Base-by-base conservation (phyloP, 2,113 vertebrate species). In the Pavo muticus region DNA sequence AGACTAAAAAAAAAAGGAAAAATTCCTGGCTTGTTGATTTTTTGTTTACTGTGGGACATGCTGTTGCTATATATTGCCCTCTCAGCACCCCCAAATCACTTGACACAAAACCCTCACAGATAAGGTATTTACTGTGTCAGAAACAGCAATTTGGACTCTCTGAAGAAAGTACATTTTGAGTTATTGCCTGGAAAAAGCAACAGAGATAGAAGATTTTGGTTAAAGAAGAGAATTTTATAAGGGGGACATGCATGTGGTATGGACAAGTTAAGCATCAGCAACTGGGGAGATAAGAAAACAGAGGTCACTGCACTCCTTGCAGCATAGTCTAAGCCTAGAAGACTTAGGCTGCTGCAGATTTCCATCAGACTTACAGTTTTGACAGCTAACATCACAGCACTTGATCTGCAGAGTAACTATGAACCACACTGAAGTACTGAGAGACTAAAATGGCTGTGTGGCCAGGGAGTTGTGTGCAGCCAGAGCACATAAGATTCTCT, bases 281-380 rank as follows among this genome's bases (percentile, higher is more conserved):
- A 83, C 16, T 6, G 48, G 35, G 63, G 12, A 19, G 6, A 81
- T 24, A 76, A 57, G 5, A 90, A 25, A 50, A 20, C 16, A 13
- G 1, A 30, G 67, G 8, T 59, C 60, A 52, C 10, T 40, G 63
- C 35, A 47, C 8, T 27, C 2, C 0, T 1, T 40, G 42, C 29
- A 40, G 20, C 30, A 44, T 7, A 35, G 65, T 39, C 11, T 29
- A 56, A 5, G 16, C 81, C 52, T 71, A 56, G 32, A 85, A 78
- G 21, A 52, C 21, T 82, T 88, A 82, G 3, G 39, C 4, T 19
- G 11, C 10, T 72, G 25, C 54, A 21, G 6, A 56, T 88, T 93
- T 90, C 21, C 23, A 64, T 70, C 27, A 74, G 42, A 39, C 73
- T 42, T 71, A 40, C 35, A 63, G 84, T 85, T 83, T 32, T 91